Evolutionary conservation across 1,140 invertebrate species (phyloP).

Genomic region (Dreissena rostriformis): DNA sequence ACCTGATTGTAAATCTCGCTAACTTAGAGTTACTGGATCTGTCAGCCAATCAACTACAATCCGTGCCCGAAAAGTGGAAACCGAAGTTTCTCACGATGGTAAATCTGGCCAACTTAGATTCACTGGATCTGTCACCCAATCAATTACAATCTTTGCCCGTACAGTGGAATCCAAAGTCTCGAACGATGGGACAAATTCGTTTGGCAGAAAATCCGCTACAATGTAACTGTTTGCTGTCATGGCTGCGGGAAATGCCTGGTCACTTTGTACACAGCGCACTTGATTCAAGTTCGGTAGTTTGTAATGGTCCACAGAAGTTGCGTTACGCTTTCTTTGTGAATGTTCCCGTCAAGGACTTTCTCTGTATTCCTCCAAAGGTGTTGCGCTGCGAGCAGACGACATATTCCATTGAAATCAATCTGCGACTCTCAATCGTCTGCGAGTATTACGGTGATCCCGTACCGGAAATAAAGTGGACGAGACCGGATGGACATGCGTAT

Average conservation of each 20-base stretch:
- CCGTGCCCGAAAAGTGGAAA: conserved; percentile 24
- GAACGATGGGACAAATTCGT: conserved; percentile 19
- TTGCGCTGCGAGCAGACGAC: too few relatives aligned
- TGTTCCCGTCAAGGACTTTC: conserved; percentile 52
- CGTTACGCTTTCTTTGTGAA: conserved; percentile 40
- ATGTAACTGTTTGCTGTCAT: conserved; percentile 51
- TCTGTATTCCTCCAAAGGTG: conserved; percentile 62
- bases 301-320: conserved; percentile 33
- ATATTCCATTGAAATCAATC: conserved; percentile 32
- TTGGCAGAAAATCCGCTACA: conserved; percentile 50
- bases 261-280: conserved; percentile 10
- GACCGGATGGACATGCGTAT: conserved; percentile 28
- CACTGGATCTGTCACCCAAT: conserved; percentile 43
- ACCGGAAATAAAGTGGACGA: conserved; percentile 44
- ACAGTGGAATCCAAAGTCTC: conserved; percentile 40
- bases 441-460: conserved; percentile 52
- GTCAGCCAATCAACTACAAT: conserved; percentile 19
- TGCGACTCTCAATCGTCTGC: conserved; percentile 29
- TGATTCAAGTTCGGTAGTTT: conserved; percentile 27
- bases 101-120: background rate
- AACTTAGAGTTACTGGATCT: conserved; percentile 35
- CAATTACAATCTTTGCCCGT: conserved; percentile 5
- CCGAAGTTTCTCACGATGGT: conserved; percentile 32
- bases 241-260: conserved; percentile 39
- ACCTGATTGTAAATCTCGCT: conserved; percentile 9